phyloP scores from a whole-genome alignment of 1,140 invertebrate species.

The Carcinoscorpius rotundicauda region DNA sequence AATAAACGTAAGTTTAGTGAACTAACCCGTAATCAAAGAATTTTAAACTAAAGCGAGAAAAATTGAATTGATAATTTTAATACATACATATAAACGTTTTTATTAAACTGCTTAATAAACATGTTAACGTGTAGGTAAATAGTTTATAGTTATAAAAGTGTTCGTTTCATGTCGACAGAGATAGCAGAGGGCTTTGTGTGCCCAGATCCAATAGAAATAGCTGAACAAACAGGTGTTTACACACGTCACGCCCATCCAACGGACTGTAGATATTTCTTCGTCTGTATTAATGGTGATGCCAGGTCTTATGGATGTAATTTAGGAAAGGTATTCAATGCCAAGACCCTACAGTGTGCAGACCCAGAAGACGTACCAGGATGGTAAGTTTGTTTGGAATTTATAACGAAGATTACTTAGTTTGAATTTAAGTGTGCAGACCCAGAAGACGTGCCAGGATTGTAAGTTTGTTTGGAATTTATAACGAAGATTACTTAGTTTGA shows the following conservation, averaged over 20 bases:
- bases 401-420: no score
- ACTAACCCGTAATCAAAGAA: no score
- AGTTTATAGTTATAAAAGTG: no score
- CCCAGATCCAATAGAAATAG: slow-evolving; percentile 53
- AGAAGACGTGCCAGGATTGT: slow-evolving; percentile 88
- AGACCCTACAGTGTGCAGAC: slow-evolving; percentile 81
- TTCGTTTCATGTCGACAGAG: slow-evolving; percentile 42
- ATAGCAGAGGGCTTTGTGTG: slow-evolving; percentile 64
- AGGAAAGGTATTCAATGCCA: slow-evolving; percentile 91
- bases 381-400: slow-evolving; percentile 44
- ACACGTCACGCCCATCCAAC: slow-evolving; percentile 87
- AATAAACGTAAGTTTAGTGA: no score
- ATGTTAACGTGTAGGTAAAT: no score
- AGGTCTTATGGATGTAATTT: slow-evolving; percentile 90
- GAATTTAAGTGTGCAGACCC: slow-evolving; percentile 68
- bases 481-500: no score
- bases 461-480: slow-evolving; percentile 36
- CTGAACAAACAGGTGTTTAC: slow-evolving; percentile 55
- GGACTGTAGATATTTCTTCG: slow-evolving; percentile 86
- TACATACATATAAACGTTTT: no score
- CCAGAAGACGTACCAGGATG: slow-evolving; percentile 88
- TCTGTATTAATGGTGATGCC: slow-evolving; percentile 70
- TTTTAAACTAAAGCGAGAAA: no score
- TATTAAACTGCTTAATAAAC: no score
- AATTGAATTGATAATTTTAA: no score